Percentiles rank a stretch among this genome's conserved stretches.
Evolutionary conservation across 2,888 invertebrate genomes (phyloP).

Genomic region (Andrena dorsata): DNA sequence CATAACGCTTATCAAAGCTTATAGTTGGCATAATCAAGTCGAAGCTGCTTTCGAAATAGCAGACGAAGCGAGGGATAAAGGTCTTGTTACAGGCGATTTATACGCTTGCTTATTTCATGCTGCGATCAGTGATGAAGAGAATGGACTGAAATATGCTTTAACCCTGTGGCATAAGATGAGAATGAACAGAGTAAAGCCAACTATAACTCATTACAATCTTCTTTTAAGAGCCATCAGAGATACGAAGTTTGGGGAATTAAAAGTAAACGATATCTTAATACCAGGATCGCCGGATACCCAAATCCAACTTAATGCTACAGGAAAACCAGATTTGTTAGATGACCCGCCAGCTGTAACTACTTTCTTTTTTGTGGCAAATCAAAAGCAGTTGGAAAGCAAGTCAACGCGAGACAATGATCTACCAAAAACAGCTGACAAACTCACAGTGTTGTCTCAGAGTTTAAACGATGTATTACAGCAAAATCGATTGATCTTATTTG

Average conservation of each 20-base stretch:
- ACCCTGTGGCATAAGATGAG: slow-evolving; percentile 95
- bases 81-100: slow-evolving; percentile 89
- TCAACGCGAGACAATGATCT: neutral
- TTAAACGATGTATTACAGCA: slow-evolving; percentile 81
- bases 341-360: slow-evolving; percentile 77
- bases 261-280: slow-evolving; percentile 70
- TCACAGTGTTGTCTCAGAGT: neutral
- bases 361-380: slow-evolving; percentile 28
- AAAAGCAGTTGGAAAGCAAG: neutral
- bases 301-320: slow-evolving; percentile 72
- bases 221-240: slow-evolving; percentile 92
- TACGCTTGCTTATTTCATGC: slow-evolving; percentile 93
- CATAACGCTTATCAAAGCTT: slow-evolving; percentile 96
- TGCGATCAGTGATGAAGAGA: slow-evolving; percentile 91
- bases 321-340: slow-evolving; percentile 89
- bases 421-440: neutral
- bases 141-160: slow-evolving; percentile 93
- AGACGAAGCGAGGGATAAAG: slow-evolving; percentile 92
- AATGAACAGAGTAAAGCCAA: slow-evolving; percentile 88
- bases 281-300: slow-evolving; percentile 12
- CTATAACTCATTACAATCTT: slow-evolving; percentile 92
- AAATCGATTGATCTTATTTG: slow-evolving; percentile 91
- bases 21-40: slow-evolving; percentile 93
- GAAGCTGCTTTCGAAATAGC: slow-evolving; percentile 92
- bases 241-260: slow-evolving; percentile 90